Base-by-base conservation (phyloP, 2,797 vertebrate species). In the Falco peregrinus region DNA sequence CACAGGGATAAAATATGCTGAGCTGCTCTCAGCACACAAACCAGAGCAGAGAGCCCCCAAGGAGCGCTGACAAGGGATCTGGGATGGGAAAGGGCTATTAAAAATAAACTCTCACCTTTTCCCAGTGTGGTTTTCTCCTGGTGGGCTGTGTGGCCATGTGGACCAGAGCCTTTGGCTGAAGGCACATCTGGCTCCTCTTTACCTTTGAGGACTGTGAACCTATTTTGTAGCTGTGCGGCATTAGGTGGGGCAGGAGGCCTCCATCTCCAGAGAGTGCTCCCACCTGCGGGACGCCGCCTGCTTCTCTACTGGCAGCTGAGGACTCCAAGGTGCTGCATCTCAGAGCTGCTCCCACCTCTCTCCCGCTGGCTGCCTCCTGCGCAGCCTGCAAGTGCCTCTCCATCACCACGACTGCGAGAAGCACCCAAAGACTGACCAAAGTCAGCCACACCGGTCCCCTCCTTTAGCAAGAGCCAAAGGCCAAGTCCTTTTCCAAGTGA, bases 361-460 rank as follows among this genome's bases (percentile, higher is more conserved):
- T 5, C 56, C 28, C 5, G 0, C 7, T 76, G 28, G 2, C 5
- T 13, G 9, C 6, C 35, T 1, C 54, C 25, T 11, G 18, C 11
- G 9, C 37, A 53, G 48, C 48, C 63, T 8, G 16, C 76, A 56
- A 22, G 31, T 13, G 10, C 25, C 9, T 24, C 11, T 24, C 3
- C 4, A 22, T 39, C n/a, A 25, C 2, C 3, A 13, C 5, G 1
- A 18, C 1, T 13, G 16, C 24, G 43, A 45, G 43, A 45, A 45
- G 43, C 43, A 18, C 24, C 24, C 2, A 4, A 45, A 28, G 17
- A n/a, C 37, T 11, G 48, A 43, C 24, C 35, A 22, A 5, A n/a
- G 13, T 13, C 13, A 53, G 48, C 9, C 37, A 6, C 9, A 20
- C 50, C 29, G 16, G 25, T 29, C 26, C 10, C 6, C 17, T 71